Evolutionary conservation across 2,888 invertebrate species (phyloP), one percentile per base, ranked within the genome.

Genomic region (Terebella lapidaria): DNA sequence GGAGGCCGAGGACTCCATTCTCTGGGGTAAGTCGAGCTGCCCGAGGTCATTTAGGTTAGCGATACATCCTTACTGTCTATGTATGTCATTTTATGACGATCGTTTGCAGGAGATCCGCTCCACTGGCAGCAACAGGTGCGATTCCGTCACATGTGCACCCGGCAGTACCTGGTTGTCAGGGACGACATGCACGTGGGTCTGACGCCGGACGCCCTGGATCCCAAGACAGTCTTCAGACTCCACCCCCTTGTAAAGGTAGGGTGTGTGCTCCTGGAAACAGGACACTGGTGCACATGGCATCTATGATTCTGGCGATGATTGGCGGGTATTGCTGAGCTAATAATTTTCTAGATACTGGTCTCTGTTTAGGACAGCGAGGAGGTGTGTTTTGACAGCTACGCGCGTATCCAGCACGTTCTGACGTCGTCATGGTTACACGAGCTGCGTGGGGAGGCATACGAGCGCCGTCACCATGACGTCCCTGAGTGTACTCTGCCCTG

Each of bases 121-220:
- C 70, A 74, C 42, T 81, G 80, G 81, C 77, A 79, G 54, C 79
- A 80, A 62, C 79, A 79, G 63, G 72, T 80, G 1, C 70, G 80
- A n/a, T 71, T 81, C 58, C 75, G 79, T 56, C 81, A 81, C 69
- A 72, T 78, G 73, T 73, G 77, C 24, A 80, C 78, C 28, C 66
- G 80, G 46, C 73, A 73, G 62, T 81, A 80, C 67, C 67, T 81
- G 59, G 73, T 74, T 60, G 76, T 81, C 47, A 74, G 74, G 57
- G 70, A 71, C 2, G 74, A 73, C 45, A 69, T 71, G 25, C 72
- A 73, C 30, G 74, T 79, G 15, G 70, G 74, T 18, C 63, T 80
- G 53, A 74, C 75, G 3, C 35, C 54, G 5, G 65, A 70, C 57
- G 56, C 59, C 22, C 59, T 58, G 5, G 69, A 72, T 54, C 67